Evolutionary conservation across 2,797 vertebrate species (phyloP), one percentile per base, ranked within the genome.

Genomic region (Amblyraja radiata): DNA sequence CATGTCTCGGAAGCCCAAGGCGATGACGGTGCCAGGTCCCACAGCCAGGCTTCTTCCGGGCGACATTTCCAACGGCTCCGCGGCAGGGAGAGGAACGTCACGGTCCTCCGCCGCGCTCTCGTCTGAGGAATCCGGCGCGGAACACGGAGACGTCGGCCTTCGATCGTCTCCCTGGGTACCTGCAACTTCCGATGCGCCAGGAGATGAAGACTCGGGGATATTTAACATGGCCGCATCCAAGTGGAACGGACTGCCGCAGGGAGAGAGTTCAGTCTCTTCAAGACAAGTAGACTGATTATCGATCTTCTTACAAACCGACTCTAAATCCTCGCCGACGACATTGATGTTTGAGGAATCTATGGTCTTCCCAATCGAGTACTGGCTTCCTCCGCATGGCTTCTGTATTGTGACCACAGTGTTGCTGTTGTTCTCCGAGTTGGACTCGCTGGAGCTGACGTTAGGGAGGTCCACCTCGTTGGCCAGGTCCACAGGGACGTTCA

Each of bases 401-500:
- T 88, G 63, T 36, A 63, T 68, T 14, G 39, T 73, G 9, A 16
- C 6, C 39, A 92, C 21, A 1, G 39, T n/a, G 14, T 92, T 73
- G 71, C 76, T 58, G 68, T 23, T 58, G 68, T 23, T 73, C 46
- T 92, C 90, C 25, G 68, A 92, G 54, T 76, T 92, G 18, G 90
- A 92, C 28, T 92, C 90, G 76, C 90, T 54, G 16, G 90, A 92
- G 39, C 73, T 92, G 39, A 76, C 28, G 36, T 76, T 76, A 2
- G 90, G 68, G 23, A 46, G 1, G 6, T 92, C 90, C 25, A 13
- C 25, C 54, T 92, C 90, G 28, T 18, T 46, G 14, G 36, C 21
- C 39, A 92, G 36, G 14, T 92, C 90, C 11, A 92, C 21, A 58
- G 90, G 90, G 39, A 92, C 46, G 25, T 92, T 92, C 23, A 92